Evolutionary conservation across 2,888 invertebrate genomes (phyloP).

Genomic region (Galerucella nymphaeae): DNA sequence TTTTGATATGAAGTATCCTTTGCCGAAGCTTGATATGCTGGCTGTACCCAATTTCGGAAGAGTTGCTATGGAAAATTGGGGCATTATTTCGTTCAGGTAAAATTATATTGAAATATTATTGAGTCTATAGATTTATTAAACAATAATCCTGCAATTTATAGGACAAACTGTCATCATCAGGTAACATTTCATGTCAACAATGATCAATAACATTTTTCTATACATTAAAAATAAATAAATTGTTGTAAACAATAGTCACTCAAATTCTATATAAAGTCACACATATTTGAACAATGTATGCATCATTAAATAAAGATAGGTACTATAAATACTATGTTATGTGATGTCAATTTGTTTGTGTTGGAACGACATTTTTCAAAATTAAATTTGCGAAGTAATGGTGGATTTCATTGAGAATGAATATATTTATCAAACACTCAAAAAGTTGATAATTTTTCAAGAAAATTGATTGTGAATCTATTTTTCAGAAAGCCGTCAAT

Average conservation of each 20-base stretch:
- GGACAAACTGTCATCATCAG: no score
- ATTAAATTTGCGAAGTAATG: no score
- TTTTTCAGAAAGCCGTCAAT: conserved; percentile 70
- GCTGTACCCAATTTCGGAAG: conserved; percentile 71
- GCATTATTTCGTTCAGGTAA: conserved; percentile 70
- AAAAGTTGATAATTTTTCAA: no score
- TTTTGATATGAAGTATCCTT: conserved; percentile 67
- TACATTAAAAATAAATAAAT: not conserved
- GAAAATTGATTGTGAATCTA: not conserved
- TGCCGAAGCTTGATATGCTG: conserved; percentile 70
- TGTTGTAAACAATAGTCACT: not conserved
- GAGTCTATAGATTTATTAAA: no score
- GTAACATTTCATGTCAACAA: no score
- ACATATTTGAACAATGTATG: not conserved
- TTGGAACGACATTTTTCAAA: no score
- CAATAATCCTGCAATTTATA: no score
- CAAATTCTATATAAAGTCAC: no score
- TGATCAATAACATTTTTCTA: not conserved
- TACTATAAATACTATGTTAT: no score
- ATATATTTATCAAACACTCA: no score
- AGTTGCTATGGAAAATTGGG: conserved; percentile 70
- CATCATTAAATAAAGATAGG: not conserved
- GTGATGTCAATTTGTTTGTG: no score
- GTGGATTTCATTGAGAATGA: no score
- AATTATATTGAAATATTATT: conserved; percentile 35